Conservation (phyloP, 2,888 invertebrate species). For the Acleris cristana region DNA sequence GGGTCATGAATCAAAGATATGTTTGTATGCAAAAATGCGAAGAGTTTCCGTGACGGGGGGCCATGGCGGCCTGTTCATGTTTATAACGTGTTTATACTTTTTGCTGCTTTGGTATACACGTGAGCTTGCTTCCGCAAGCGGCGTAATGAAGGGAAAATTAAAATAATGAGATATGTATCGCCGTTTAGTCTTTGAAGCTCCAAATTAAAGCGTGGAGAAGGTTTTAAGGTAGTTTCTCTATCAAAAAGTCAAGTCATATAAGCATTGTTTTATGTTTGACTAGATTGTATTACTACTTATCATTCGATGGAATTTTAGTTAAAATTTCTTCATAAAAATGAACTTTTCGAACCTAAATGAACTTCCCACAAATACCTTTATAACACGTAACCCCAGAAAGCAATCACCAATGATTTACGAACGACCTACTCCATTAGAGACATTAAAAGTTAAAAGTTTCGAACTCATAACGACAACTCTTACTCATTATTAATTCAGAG, state of each 20-base stretch:
- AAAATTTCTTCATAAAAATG: no score
- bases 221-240: no score
- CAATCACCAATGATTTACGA: constrained; percentile 74
- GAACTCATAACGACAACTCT: constrained; percentile 72
- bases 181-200: constrained; percentile 26
- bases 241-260: no score
- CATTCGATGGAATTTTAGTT: no score
- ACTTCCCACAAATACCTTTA: constrained; percentile 37
- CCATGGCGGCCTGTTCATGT: constrained; percentile 66
- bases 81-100: constrained; percentile 74
- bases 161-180: constrained; percentile 47
- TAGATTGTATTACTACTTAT: no score
- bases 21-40: constrained; percentile 80
- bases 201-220: constrained; percentile 1
- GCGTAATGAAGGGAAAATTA: constrained; percentile 60
- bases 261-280: no score
- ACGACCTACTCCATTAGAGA: constrained; percentile 76
- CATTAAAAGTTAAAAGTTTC: constrained; percentile 83
- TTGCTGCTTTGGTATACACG: constrained; percentile 58
- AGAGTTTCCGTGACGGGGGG: constrained; percentile 75
- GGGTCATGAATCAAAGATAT: constrained; percentile 68
- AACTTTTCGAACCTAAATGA: constrained; percentile 2
- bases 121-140: constrained; percentile 56
- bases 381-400: constrained; percentile 60
- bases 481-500: constrained; percentile 80